phyloP scores from a whole-genome alignment of 1,140 invertebrate genomes.

The Vanessa atalanta region DNA sequence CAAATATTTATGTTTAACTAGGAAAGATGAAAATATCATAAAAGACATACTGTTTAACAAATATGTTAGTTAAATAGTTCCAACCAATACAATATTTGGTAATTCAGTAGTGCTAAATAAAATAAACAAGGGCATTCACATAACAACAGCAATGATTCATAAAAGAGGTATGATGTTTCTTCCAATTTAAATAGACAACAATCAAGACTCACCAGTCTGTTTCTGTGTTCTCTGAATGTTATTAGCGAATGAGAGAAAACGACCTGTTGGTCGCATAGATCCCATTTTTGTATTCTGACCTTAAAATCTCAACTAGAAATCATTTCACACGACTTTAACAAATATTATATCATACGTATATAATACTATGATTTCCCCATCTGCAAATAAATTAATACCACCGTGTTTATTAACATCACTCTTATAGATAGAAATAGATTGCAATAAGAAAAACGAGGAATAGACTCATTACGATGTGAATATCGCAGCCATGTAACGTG shows the following conservation, averaged over 20 bases:
- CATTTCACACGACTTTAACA: slow-evolving; percentile 53
- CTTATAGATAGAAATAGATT: slow-evolving; percentile 59
- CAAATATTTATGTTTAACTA: no score
- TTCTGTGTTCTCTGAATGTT: slow-evolving; percentile 78
- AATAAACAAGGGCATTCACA: slow-evolving; percentile 46
- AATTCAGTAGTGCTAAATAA: slow-evolving; percentile 9
- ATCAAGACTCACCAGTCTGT: slow-evolving; percentile 65
- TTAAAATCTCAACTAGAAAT: slow-evolving; percentile 50
- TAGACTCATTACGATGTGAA: slow-evolving; percentile 24
- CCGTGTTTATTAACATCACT: slow-evolving; percentile 50
- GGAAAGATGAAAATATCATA: no score
- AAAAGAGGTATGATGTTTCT: slow-evolving; percentile 37
- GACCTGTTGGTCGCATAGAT: slow-evolving; percentile 76
- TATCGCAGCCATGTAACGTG: slow-evolving; percentile 22
- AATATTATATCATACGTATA: slow-evolving; percentile 37
- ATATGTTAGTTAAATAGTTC: not conserved
- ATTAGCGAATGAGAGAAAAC: slow-evolving; percentile 75
- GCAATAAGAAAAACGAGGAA: slow-evolving; percentile 58
- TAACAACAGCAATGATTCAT: slow-evolving; percentile 53
- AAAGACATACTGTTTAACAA: not conserved
- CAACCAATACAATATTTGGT: not conserved
- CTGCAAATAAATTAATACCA: slow-evolving; percentile 55
- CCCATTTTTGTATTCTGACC: slow-evolving; percentile 64
- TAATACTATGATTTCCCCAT: slow-evolving; percentile 50
- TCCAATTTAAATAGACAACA: slow-evolving; percentile 1